Evolutionary conservation across 2,113 vertebrate species (phyloP).

Genomic region (Crypturellus undulatus): DNA sequence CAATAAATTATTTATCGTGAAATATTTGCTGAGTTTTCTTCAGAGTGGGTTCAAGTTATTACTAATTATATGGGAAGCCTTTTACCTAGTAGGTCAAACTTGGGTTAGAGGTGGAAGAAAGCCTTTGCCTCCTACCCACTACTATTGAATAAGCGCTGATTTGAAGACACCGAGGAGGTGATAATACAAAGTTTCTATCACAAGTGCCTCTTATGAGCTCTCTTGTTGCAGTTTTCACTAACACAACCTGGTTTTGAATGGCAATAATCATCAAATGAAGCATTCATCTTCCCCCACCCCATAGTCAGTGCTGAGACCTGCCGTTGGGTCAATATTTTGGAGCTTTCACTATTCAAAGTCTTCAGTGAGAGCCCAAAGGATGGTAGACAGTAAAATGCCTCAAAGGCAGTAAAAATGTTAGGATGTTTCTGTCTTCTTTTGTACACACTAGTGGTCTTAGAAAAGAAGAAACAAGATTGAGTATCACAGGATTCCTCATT

Average conservation of each 20-base stretch:
- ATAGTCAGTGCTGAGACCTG: background rate
- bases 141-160: background rate
- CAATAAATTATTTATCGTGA: constrained; percentile 61
- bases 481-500: constrained; percentile 34
- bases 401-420: constrained; percentile 33
- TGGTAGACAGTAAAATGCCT: constrained; percentile 21
- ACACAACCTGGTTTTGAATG: background rate
- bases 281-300: constrained; percentile 13
- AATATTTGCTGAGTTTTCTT: constrained; percentile 31
- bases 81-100: background rate
- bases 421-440: constrained; percentile 46
- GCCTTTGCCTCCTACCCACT: background rate
- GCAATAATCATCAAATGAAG: background rate
- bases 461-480: constrained; percentile 37
- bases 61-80: background rate
- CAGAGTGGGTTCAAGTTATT: constrained; percentile 18
- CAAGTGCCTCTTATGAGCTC: background rate
- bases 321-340: constrained; percentile 62
- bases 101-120: background rate
- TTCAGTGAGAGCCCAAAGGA: background rate
- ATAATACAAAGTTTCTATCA: constrained; percentile 2
- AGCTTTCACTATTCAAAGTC: constrained; percentile 1
- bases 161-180: constrained; percentile 9
- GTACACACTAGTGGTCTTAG: constrained; percentile 23
- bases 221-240: constrained; percentile 48